Conservation (phyloP, 2,113 vertebrate species). For the Hemiscyllium ocellatum region DNA sequence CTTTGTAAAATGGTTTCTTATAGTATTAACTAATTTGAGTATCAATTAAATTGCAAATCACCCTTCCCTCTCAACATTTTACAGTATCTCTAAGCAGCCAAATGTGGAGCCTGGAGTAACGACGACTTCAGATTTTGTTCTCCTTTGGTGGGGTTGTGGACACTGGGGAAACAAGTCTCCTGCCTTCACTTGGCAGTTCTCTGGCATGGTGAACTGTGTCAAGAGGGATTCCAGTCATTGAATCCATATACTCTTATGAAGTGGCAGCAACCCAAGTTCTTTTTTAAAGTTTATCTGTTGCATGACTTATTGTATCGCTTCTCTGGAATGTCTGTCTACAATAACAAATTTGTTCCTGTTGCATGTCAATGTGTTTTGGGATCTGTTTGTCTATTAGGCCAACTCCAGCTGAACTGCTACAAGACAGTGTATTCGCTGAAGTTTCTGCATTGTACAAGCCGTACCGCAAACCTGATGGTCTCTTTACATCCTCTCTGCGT, state of each 20-base stretch:
- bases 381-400: slow-evolving; percentile 55
- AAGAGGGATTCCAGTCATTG: background rate
- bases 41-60: background rate
- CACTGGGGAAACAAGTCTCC: no score
- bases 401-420: slow-evolving; percentile 71
- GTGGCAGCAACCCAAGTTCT: background rate
- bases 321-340: background rate
- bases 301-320: background rate
- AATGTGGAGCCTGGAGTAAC: background rate
- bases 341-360: background rate
- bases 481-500: slow-evolving; percentile 85
- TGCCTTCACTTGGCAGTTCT: background rate
- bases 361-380: background rate
- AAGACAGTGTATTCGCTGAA: slow-evolving; percentile 68
- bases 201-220: background rate
- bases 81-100: background rate
- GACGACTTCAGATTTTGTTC: background rate
- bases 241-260: background rate
- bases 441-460: slow-evolving; percentile 64
- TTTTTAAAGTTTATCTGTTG: background rate
- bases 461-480: slow-evolving; percentile 68
- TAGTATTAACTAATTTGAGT: background rate
- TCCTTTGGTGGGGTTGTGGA: background rate
- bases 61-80: background rate
- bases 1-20: background rate